Conservation (phyloP, 1,140 invertebrate genomes). For the Batillaria attramentaria region DNA sequence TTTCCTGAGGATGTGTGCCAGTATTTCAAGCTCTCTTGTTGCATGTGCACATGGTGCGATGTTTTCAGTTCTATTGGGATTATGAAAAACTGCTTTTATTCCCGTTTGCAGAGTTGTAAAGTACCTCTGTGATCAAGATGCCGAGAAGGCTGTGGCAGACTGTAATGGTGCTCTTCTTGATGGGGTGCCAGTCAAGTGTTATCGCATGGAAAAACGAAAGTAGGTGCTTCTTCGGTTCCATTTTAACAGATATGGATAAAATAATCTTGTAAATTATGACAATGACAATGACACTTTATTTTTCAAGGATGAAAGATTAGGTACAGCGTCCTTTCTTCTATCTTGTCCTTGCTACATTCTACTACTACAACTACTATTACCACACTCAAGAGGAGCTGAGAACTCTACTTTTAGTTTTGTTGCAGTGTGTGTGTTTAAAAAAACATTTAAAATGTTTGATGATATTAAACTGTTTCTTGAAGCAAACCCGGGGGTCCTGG, state of each 20-base stretch:
- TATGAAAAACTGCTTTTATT: not conserved
- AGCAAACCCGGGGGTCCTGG: conserved; percentile 17
- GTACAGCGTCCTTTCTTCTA: too few species aligned
- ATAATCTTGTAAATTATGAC: not conserved
- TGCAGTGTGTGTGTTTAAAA: not conserved
- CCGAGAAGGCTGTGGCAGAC: conserved; percentile 41
- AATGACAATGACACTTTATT: not conserved
- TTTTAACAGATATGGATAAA: too few species aligned
- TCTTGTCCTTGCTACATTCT: too few species aligned
- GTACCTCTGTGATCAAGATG: conserved; percentile 48
- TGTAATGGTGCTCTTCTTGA: conserved; percentile 37
- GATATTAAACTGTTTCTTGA: not conserved
- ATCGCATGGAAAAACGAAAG: conserved; percentile 27
- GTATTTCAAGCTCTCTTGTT: not conserved
- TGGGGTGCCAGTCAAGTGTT: conserved; percentile 31
- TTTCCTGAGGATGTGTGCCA: not conserved
- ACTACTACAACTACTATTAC: not conserved
- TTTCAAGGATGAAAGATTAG: not conserved
- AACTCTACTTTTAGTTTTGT: not conserved
- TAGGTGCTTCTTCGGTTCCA: not conserved
- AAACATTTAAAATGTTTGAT: not conserved
- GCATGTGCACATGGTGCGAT: not conserved
- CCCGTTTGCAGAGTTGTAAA: conserved; percentile 41
- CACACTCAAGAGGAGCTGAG: not conserved
- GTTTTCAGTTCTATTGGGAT: not conserved